These are phyloP conservation scores for Chlorops oryzae DNA, from an alignment of 1,140 invertebrate species.

Conservation along the genomic window DNA sequence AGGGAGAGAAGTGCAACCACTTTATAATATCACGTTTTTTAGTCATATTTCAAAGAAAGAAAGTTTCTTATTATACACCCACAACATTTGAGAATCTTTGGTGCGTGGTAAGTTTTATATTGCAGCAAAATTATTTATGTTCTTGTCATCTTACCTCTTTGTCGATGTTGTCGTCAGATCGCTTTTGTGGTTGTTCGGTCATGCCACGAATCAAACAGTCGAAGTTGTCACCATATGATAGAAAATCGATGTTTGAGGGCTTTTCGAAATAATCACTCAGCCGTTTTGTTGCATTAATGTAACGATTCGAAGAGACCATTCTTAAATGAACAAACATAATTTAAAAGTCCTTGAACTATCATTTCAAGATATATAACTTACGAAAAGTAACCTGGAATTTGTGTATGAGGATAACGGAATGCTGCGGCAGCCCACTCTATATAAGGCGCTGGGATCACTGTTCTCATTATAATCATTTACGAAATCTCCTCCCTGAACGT, in stretches of 20 bases:
- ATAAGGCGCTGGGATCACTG: slow-evolving; percentile 67
- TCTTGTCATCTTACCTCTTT: too few relatives aligned
- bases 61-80: too few relatives aligned
- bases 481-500: slow-evolving; percentile 53
- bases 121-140: too few relatives aligned
- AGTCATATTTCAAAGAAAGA: too few relatives aligned
- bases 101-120: too few relatives aligned
- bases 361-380: slow-evolving; percentile 49
- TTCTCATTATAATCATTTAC: slow-evolving; percentile 84
- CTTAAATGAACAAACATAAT: slow-evolving; percentile 46
- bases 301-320: slow-evolving; percentile 58
- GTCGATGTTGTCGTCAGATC: slow-evolving; percentile 63
- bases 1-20: too few relatives aligned
- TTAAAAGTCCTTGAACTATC: not conserved
- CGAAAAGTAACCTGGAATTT: slow-evolving; percentile 72
- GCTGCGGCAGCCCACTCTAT: slow-evolving; percentile 81
- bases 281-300: slow-evolving; percentile 54
- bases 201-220: slow-evolving; percentile 66
- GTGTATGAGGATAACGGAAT: slow-evolving; percentile 78
- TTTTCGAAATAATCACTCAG: slow-evolving; percentile 70
- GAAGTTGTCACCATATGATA: slow-evolving; percentile 56
- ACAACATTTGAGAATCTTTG: too few relatives aligned
- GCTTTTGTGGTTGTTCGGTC: slow-evolving; percentile 60
- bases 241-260: slow-evolving; percentile 48
- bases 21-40: too few relatives aligned